These are phyloP conservation scores for Tetanocera ferruginea DNA, from an alignment of 2,888 invertebrate genomes.

Conservation along the genomic window DNA sequence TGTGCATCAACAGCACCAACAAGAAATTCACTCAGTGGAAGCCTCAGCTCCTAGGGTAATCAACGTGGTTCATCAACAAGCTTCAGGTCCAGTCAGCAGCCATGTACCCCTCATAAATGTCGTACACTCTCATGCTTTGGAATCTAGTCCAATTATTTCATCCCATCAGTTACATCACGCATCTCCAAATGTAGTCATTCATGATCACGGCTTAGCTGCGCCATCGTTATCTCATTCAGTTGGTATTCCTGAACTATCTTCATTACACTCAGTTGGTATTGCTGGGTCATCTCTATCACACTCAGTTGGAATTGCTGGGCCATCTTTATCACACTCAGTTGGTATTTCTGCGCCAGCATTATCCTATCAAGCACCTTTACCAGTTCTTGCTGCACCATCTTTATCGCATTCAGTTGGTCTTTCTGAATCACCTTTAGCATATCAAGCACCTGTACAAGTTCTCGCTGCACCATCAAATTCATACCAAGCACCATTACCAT, in stretches of 20 bases:
- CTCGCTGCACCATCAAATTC: too few relatives aligned
- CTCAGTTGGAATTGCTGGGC: conserved; percentile 9
- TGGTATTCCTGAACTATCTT: conserved; percentile 44
- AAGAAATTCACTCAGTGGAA: neutral
- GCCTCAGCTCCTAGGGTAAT: conserved; percentile 35
- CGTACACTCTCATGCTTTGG: conserved; percentile 44
- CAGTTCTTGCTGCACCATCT: conserved; percentile 32
- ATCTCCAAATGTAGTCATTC: conserved; percentile 57
- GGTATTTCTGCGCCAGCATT: neutral
- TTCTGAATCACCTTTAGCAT: conserved; percentile 46
- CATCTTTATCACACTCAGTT: neutral
- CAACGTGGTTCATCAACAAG: conserved; percentile 53
- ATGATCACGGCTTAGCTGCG: conserved; percentile 58
- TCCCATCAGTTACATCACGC: conserved; percentile 16
- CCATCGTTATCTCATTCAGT: conserved; percentile 30
- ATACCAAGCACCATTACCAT: too few relatives aligned
- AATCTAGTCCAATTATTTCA: conserved; percentile 35
- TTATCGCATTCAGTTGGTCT: neutral
- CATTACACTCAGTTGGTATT: neutral
- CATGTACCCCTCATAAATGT: conserved; percentile 52
- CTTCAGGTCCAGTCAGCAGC: neutral
- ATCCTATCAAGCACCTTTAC: conserved; percentile 18
- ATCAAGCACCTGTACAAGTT: conserved; percentile 44
- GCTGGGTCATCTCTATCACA: conserved; percentile 8
- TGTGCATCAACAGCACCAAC: conserved; percentile 47